Percentiles rank a stretch among this genome's conserved stretches.
Conservation (phyloP, 1,140 invertebrate genomes). For the Macrocentrus cingulum region DNA sequence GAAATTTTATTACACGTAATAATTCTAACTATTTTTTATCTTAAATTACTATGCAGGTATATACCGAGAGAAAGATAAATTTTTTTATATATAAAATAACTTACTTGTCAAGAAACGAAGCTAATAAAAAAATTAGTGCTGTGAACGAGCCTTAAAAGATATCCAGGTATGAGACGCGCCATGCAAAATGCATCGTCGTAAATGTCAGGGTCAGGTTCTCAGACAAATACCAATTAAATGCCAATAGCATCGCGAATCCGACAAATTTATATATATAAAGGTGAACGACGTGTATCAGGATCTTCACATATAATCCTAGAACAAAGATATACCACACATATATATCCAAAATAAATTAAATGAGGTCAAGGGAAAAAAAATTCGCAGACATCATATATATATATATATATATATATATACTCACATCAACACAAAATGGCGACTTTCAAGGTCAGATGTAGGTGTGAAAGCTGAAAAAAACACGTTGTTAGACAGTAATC, state of each 20-base stretch:
- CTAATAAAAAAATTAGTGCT: conserved; percentile 13
- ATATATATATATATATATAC: too few species aligned
- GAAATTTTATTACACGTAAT: too few species aligned
- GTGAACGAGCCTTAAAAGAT: conserved; percentile 36
- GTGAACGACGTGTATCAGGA: neutral
- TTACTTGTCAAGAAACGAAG: too few species aligned
- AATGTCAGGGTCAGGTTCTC: conserved; percentile 50
- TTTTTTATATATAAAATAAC: too few species aligned
- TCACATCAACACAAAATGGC: neutral
- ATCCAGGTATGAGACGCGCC: conserved; percentile 28
- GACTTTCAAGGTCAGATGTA: neutral
- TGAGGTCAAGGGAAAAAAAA: neutral
- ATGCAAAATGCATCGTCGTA: conserved; percentile 46
- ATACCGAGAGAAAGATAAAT: too few species aligned
- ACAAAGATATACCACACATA: neutral
- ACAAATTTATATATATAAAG: conserved; percentile 27
- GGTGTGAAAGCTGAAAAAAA: neutral
- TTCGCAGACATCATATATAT: too few species aligned
- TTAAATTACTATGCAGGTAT: too few species aligned
- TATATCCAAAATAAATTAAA: neutral
- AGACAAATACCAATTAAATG: conserved; percentile 47
- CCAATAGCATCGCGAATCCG: conserved; percentile 32
- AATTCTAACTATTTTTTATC: too few species aligned
- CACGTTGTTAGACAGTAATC: too few species aligned
- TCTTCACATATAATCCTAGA: too few species aligned